Base-by-base conservation (phyloP, 2,113 vertebrate species). In the Ictidomys tridecemlineatus region DNA sequence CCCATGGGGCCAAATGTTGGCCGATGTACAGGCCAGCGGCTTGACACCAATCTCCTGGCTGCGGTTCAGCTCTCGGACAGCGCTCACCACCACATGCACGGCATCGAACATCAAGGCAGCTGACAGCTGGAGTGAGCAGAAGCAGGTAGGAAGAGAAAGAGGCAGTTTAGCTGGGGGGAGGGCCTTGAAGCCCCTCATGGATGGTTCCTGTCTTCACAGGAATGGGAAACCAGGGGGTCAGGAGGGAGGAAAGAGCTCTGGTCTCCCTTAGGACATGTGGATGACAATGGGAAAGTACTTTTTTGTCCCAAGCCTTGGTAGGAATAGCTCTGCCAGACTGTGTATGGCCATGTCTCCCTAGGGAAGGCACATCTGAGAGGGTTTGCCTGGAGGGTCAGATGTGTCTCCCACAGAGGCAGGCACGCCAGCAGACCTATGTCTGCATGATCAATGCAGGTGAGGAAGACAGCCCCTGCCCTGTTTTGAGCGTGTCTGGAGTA, bases 1-100 rank as follows among this genome's bases (percentile, higher is more conserved):
- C 3, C 99, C 99, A 0, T 99, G 99, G 77, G 99, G 99, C 99
- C 99, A 99, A 98, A 99, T 99, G 93, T 99, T 99, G 7, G 99
- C 98, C 0, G 99, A 99, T 0, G 98, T 98, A 97, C 99, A 99
- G 98, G 99, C 99, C 91, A 99, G 97, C 0, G 99, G 99, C 78
- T 99, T 99, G 84, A 99, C 99, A 0, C 99, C 99, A 0, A 99
- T 99, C 98, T 99, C 99, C 98, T 99, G 99, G 97, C 99, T 99
- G 22, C 99, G 98, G 98, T 99, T 99, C 97, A 99, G 98, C 98
- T 99, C 99, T 63, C 99, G 98, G 56, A 99, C 99, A 0, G 99
- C 99, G 0, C 99, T 99, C 82, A 99, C 99, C 95, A 99, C 99
- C 96, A 99, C 99, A 0, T 99, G 99, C 0, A 99, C 99, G 0